These are phyloP conservation scores for Apus apus DNA, from an alignment of 2,113 vertebrate species.

Conservation along the genomic window DNA sequence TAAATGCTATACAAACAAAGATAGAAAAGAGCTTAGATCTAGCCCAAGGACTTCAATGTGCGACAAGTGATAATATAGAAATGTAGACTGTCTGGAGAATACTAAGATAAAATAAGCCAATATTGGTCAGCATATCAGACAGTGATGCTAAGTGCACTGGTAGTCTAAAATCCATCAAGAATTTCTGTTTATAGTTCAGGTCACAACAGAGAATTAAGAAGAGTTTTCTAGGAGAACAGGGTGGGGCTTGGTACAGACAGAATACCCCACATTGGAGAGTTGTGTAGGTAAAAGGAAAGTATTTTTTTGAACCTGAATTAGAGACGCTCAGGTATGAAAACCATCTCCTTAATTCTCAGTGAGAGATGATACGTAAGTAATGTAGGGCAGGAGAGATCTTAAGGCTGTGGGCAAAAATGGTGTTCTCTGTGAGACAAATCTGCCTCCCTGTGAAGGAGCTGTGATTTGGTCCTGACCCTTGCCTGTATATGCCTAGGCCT, in stretches of 20 bases:
- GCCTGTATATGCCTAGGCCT: background rate
- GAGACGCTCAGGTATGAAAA: background rate
- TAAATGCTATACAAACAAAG: slow-evolving; percentile 8
- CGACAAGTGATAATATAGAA: slow-evolving; percentile 1
- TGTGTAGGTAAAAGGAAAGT: background rate
- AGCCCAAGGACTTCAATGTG: background rate
- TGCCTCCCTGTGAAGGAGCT: background rate
- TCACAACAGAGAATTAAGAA: background rate
- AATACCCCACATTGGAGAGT: fast-evolving
- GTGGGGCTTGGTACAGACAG: background rate
- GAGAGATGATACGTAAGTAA: background rate
- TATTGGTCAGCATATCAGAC: background rate
- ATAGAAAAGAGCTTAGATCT: background rate
- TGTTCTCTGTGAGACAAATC: background rate
- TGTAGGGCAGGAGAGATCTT: background rate
- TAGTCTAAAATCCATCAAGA: background rate
- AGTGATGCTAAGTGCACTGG: background rate
- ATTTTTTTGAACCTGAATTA: background rate
- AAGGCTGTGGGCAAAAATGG: background rate
- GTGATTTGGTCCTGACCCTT: background rate
- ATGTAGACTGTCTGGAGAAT: background rate
- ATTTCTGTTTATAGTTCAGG: background rate
- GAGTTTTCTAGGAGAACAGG: background rate
- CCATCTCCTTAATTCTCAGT: background rate
- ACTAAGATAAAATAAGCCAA: background rate